A percentile compares a stretch with the other conserved stretches of the same genome.
Conservation (phyloP, 2,888 invertebrate species). For the Tethea ocularis region DNA sequence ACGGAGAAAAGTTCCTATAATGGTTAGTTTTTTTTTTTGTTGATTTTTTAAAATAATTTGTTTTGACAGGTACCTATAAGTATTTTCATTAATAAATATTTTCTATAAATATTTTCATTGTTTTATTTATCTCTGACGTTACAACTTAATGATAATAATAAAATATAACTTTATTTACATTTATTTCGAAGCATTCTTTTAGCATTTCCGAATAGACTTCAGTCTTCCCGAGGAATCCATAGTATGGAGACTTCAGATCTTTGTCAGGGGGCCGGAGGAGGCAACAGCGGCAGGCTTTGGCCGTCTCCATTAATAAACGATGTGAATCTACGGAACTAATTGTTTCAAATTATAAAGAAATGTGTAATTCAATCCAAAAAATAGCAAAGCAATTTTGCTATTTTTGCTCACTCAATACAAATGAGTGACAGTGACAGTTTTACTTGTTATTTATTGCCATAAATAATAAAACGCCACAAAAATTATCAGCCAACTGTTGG, state of each 20-base stretch:
- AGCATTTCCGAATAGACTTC: slow-evolving; percentile 72
- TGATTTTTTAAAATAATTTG: too few species aligned
- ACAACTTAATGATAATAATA: neutral
- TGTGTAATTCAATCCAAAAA: neutral
- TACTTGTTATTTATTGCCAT: too few species aligned
- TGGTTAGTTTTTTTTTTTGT: too few species aligned
- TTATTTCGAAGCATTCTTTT: slow-evolving; percentile 74
- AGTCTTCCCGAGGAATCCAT: slow-evolving; percentile 53
- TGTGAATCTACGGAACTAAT: slow-evolving; percentile 10
- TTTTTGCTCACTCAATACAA: too few species aligned
- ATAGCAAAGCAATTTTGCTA: neutral
- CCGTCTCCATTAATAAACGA: slow-evolving; percentile 46
- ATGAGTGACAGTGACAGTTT: too few species aligned
- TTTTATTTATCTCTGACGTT: too few species aligned
- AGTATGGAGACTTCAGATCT: slow-evolving; percentile 50
- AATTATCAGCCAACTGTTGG: too few species aligned
- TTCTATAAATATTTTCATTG: too few species aligned
- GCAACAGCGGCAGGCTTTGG: slow-evolving; percentile 61
- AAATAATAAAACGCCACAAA: too few species aligned
- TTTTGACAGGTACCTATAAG: too few species aligned
- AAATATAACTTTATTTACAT: slow-evolving; percentile 48
- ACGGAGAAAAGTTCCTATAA: too few species aligned
- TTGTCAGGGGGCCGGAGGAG: slow-evolving; percentile 66
- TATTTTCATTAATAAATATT: too few species aligned
- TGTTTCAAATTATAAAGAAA: neutral